Base-by-base conservation (phyloP, 2,113 vertebrate genomes). In the Telmatochromis sp. region DNA sequence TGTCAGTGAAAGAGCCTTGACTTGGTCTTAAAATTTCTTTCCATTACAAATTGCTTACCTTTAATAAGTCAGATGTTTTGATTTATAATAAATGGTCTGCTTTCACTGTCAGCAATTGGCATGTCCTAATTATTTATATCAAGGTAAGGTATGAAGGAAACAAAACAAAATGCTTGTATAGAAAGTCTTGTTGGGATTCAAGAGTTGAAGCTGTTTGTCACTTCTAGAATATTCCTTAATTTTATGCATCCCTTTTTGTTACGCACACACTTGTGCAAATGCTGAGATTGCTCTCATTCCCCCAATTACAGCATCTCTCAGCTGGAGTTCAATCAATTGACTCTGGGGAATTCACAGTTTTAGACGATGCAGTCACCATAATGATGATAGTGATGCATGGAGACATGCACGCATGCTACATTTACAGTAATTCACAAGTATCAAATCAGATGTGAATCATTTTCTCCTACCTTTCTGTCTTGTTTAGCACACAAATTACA, bases 331-430 rank as follows among this genome's bases (percentile, higher is more conserved):
- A 89, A 40, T 90, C 83, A 88, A 8, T 78, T 80, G 90, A 23
- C 78, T 84, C 45, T 68, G 80, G 81, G 82, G 78, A 63, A 83
- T 83, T 85, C 60, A 83, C 60, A 86, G 86, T 54, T 63, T 88
- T 55, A 55, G 87, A 49, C 26, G 81, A 80, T 31, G 75, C 47
- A 23, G 55, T 49, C 53, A 86, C 37, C 10, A 6, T 92, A 91
- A 93, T 92, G 90, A 92, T 82, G 86, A 85, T 83, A 37, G 31
- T 79, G 82, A 89, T 92, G 40, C 49, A 23, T 23, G 6, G 40
- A 89, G 83, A 87, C 88, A 86, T 23, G 37, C 28, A 80, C 4
- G 58, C 45, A 33, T 23, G 3, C 75, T 14, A 31, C 26, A 88
- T 35, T 13, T 55, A 68, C 8, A 6, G 15, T 58, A 75, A 53